Conservation (phyloP, 2,797 vertebrate species). For the Simalia tracyae region DNA sequence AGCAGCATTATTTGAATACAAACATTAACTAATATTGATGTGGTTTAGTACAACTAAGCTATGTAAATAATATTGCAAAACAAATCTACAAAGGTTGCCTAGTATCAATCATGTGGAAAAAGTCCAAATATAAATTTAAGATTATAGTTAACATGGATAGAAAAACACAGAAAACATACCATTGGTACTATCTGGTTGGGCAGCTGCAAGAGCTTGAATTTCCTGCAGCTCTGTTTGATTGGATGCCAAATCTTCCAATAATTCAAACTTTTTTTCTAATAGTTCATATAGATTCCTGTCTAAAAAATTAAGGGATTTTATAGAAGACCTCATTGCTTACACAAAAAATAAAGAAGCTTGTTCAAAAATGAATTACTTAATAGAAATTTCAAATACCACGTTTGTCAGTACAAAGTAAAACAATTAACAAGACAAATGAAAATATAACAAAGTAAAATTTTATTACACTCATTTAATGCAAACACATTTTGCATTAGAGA, state of each 20-base stretch:
- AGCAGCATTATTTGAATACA: neutral
- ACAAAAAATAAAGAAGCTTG: neutral
- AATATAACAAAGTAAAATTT: neutral
- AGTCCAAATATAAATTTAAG: neutral
- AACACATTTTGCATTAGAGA: neutral
- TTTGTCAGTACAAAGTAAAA: neutral
- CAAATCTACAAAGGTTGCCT: neutral
- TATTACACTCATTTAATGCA: neutral
- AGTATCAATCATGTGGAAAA: neutral
- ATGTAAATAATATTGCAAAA: neutral
- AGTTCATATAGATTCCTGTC: constrained; percentile 5
- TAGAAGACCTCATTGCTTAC: neutral
- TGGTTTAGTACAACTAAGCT: neutral
- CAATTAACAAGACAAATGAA: neutral
- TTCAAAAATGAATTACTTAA: neutral
- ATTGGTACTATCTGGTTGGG: constrained; percentile 2
- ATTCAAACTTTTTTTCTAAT: neutral
- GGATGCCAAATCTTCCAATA: constrained; percentile 7
- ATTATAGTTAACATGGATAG: neutral
- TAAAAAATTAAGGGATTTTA: constrained; percentile 22
- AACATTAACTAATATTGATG: neutral
- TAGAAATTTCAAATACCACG: neutral
- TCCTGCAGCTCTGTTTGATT: constrained; percentile 18
- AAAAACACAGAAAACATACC: constrained; percentile 7
- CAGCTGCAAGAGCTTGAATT: neutral